Base-by-base conservation (phyloP, 1,140 invertebrate species). In the Dysdera silvatica region DNA sequence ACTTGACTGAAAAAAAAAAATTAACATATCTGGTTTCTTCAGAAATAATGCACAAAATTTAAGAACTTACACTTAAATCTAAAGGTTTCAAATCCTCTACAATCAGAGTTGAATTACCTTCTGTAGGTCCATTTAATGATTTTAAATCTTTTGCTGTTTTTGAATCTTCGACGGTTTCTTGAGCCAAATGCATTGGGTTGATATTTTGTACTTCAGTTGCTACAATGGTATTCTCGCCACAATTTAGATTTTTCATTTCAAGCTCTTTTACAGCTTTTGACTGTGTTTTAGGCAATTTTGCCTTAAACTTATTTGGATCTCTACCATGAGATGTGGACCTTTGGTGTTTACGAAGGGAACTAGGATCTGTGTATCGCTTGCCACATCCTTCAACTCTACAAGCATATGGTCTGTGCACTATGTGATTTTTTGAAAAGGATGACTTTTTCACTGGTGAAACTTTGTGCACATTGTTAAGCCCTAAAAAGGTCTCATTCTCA, bases 391-490 rank as follows among this genome's bases (percentile, higher is more conserved):
- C 76, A n/a, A 91, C 83, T 71, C 89, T 86, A 71, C 94, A 97
- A 0, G 88, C 88, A 74, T 96, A 96, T 0, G 92, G 92, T 80
- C 93, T 91, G 84, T 94, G 89, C 79, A 95, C 96, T 26, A 95
- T 98, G 78, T 98, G 95, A 2, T 95, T 98, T 69, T 95, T 95
- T 94, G 78, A 98, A 94, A 80, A 98, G 95, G 76, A 99, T 98
- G 0, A 95, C 94, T 62, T 95, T 79, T 78, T 99, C 95, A 10
- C 92, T 96, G 2, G 95, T 95, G 76, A 99, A 99, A 74, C 91
- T 97, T 76, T 99, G 99, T 0, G 95, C 95, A 74, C 98, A 98
- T 18, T 87, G 89, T 75, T 95, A 99, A 0, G 92, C 93, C 12
- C 10, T 14, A 20, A 43, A 23, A 4, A 43, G 29, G 48, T n/a